These are phyloP conservation scores for Listrodromus nycthemerus DNA, from an alignment of 2,888 invertebrate species.

Conservation along the genomic window DNA sequence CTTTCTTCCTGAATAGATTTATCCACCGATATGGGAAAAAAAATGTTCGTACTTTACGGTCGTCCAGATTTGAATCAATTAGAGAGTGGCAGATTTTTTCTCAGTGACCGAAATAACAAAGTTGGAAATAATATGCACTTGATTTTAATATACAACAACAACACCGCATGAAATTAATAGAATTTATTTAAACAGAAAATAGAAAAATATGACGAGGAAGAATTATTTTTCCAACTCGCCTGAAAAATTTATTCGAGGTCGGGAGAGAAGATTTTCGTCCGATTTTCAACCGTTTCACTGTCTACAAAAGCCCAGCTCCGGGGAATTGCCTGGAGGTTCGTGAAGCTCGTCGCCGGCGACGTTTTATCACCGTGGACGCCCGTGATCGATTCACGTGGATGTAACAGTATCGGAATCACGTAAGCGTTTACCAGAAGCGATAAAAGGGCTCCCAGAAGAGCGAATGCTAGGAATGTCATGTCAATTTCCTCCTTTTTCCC, in stretches of 20 bases:
- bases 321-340: constrained; percentile 2
- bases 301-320: neutral
- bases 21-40: too few relatives aligned
- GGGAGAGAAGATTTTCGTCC: neutral
- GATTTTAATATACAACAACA: too few relatives aligned
- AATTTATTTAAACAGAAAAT: too few relatives aligned
- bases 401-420: constrained; percentile 20
- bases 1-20: too few relatives aligned
- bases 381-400: neutral
- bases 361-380: neutral
- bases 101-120: neutral
- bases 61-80: neutral
- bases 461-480: constrained; percentile 17
- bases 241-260: constrained; percentile 1
- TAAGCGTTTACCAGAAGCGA: constrained; percentile 14
- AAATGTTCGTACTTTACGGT: neutral
- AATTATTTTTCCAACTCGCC: neutral
- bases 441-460: constrained; percentile 9
- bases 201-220: neutral
- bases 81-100: neutral
- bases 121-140: neutral
- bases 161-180: too few relatives aligned
- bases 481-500: neutral
- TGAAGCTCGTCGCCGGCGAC: constrained; percentile 13
- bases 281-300: neutral